phyloP scores from a whole-genome alignment of 2,797 vertebrate genomes.

The Vespertilio murinus region DNA sequence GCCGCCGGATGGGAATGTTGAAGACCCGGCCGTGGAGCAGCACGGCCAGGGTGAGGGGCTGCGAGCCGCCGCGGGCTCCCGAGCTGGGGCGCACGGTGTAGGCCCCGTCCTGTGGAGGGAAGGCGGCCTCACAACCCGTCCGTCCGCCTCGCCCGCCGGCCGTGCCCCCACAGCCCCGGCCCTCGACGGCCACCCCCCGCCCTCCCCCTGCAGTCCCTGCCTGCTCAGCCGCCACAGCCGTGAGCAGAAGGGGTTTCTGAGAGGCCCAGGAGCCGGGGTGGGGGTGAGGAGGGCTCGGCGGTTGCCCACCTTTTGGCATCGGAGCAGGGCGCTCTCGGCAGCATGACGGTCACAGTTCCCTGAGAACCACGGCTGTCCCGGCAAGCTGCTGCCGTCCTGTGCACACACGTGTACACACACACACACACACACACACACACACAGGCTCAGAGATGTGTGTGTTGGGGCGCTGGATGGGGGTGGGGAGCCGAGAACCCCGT shows the following conservation, averaged over 20 bases:
- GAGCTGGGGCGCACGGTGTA: slow-evolving; percentile 81
- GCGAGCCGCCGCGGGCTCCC: slow-evolving; percentile 24
- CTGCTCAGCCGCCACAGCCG: background rate
- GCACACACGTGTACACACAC: background rate
- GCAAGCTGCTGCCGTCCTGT: slow-evolving; percentile 64
- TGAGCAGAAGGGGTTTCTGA: background rate
- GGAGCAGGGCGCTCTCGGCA: slow-evolving; percentile 75
- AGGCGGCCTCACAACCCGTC: too few species aligned
- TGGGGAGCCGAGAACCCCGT: background rate
- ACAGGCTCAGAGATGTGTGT: background rate
- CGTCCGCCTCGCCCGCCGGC: background rate
- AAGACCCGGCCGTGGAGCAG: slow-evolving; percentile 77
- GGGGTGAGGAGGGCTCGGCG: background rate
- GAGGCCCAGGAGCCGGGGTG: background rate
- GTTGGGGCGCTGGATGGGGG: background rate
- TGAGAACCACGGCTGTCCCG: slow-evolving; percentile 79
- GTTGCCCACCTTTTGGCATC: slow-evolving; percentile 75
- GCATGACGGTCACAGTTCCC: slow-evolving; percentile 74
- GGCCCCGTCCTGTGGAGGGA: slow-evolving; percentile 77
- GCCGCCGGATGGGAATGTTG: slow-evolving; percentile 81
- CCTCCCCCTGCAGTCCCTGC: background rate
- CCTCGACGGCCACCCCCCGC: background rate
- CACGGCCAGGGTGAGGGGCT: slow-evolving; percentile 82
- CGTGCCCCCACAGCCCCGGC: background rate
- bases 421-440: background rate